phyloP scores from a whole-genome alignment of 2,888 invertebrate species.

The Athripsodes cinereus region DNA sequence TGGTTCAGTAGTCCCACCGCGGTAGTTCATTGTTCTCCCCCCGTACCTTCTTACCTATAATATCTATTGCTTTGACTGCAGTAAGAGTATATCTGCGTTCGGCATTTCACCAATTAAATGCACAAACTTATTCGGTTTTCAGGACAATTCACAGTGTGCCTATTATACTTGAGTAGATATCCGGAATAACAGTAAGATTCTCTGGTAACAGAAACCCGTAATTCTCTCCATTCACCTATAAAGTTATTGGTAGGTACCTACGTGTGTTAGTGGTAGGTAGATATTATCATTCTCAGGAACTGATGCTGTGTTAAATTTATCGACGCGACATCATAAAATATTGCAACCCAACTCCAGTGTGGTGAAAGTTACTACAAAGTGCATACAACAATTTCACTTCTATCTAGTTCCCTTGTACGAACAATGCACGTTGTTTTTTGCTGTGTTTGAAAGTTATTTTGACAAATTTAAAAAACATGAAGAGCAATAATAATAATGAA shows the following conservation, averaged over 20 bases:
- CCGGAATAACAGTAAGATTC: not conserved
- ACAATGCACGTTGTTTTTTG: too few relatives aligned
- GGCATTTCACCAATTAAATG: slow-evolving; percentile 24
- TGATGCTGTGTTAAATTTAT: not conserved
- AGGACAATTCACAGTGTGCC: slow-evolving; percentile 6
- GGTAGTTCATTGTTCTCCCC: not conserved
- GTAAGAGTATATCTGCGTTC: slow-evolving; percentile 14
- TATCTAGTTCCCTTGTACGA: too few relatives aligned
- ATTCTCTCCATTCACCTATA: not conserved
- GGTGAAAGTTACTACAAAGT: too few relatives aligned
- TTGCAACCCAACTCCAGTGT: not conserved
- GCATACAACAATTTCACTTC: too few relatives aligned
- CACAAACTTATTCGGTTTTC: slow-evolving; percentile 19
- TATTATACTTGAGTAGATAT: not conserved
- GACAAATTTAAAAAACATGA: too few relatives aligned
- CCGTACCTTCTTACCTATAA: not conserved
- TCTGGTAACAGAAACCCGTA: not conserved
- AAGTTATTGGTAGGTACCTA: not conserved
- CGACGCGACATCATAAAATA: not conserved
- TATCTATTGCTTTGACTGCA: not conserved
- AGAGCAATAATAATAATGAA: too few relatives aligned
- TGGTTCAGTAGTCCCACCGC: not conserved
- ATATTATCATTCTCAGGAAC: not conserved
- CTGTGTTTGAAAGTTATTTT: too few relatives aligned
- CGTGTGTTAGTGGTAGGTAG: not conserved